Evolutionary conservation across 1,140 invertebrate species (phyloP), one percentile per base, ranked within the genome.

Genomic region (Rhizoglyphus robini): DNA sequence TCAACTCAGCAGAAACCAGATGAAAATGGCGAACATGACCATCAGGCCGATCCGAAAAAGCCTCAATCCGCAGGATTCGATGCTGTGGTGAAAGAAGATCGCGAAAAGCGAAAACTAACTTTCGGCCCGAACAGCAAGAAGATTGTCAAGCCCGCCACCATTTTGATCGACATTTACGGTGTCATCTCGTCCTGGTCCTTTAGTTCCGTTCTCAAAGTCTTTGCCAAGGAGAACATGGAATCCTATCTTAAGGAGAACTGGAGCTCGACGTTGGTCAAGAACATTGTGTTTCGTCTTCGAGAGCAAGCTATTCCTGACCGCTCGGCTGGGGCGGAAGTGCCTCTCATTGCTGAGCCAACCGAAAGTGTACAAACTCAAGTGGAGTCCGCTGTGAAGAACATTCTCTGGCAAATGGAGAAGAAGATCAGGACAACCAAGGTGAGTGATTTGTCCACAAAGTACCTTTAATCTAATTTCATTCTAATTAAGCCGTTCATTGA

Each of bases 131-230:
- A 60, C 29, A 15, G 8, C 29, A 30, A 38, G 23, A 18, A 32
- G 13, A 23, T 60, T 20, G 8, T 15, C n/a, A 60, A 60, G 29
- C 65, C 65, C 15, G 47, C 23, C 15, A 61, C 13, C 29, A 46
- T 66, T 38, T 25, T 66, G 20, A 25, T 47, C 3, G 65, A 66
- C 31, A 66, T 66, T 15, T 66, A 66, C 38, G 65, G 65, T 23
- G 58, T 61, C 1, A 66, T 66, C 18, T 25, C 57, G 18, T 65
- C 65, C 1, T 54, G 23, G 54, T 18, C 65, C 18, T 66, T 66
- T 61, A 27, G 4, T 29, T 60, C 5, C 18, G 23, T 47, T 2
- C 31, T 66, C 11, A 59, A 61, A 51, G n/a, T 1, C n/a, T 63
- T 8, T 62, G 57, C 54, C 27, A 46, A n/a, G 27, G 30, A 47